A percentile compares a stretch with the other conserved stretches of the same genome.
phyloP scores from a whole-genome alignment of 2,113 vertebrate species.

The Oryzias woworae region DNA sequence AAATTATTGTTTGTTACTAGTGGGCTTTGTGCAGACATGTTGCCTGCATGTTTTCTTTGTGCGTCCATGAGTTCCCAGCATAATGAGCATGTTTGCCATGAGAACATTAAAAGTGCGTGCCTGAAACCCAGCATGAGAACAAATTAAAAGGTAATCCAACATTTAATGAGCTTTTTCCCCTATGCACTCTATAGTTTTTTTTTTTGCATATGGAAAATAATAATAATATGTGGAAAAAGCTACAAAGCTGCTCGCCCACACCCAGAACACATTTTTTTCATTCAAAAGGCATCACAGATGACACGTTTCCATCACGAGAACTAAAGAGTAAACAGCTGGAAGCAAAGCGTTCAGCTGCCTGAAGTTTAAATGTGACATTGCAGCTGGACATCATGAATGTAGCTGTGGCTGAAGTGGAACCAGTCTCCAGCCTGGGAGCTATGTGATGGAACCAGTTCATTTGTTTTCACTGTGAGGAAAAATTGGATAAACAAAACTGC shows the following conservation, averaged over 20 bases:
- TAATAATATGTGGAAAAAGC: neutral
- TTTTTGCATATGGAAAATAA: neutral
- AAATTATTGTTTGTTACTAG: constrained; percentile 22
- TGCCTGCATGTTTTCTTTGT: constrained; percentile 16
- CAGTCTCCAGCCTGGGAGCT: too few relatives aligned
- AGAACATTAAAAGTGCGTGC: constrained; percentile 14
- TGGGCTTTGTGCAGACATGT: constrained; percentile 48
- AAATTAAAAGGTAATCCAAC: neutral
- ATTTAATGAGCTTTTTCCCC: neutral
- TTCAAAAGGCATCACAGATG: neutral
- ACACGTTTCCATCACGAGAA: too few relatives aligned
- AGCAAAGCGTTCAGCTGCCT: too few relatives aligned
- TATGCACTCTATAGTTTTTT: neutral
- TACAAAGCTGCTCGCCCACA: neutral
- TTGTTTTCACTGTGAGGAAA: too few relatives aligned
- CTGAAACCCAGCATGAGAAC: neutral
- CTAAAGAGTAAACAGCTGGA: too few relatives aligned
- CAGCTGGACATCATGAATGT: too few relatives aligned
- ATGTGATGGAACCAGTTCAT: too few relatives aligned
- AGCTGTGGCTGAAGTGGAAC: too few relatives aligned
- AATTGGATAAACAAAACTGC: too few relatives aligned
- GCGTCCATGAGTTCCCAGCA: constrained; percentile 7
- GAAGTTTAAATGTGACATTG: too few relatives aligned
- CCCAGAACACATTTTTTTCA: neutral
- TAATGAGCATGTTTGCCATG: constrained; percentile 22